Evolutionary conservation across 2,797 vertebrate genomes (phyloP).

Genomic region (Cygnus olor): DNA sequence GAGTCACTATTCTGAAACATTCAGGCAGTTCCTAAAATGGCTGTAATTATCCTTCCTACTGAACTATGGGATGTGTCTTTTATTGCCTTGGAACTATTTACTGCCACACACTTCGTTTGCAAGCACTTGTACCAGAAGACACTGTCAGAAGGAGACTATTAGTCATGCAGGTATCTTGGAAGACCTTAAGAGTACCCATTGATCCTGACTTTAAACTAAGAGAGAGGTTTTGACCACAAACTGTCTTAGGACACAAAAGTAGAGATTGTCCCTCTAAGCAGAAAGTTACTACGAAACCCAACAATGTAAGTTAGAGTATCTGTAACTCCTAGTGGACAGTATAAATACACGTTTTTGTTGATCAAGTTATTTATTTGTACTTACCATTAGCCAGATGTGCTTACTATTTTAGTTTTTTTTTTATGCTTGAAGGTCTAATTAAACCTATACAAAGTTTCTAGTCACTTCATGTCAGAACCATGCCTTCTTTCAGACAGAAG

Average conservation of each 20-base stretch:
- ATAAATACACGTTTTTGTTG: neutral
- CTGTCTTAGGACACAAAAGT: neutral
- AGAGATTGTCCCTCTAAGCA: neutral
- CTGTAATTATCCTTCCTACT: constrained; percentile 23
- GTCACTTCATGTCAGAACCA: neutral
- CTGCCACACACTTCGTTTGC: neutral
- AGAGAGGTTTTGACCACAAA: neutral
- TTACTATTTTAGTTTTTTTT: neutral
- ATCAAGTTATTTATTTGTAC: constrained; percentile 27
- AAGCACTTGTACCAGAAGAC: neutral
- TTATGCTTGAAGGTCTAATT: constrained; percentile 33
- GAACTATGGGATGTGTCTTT: neutral
- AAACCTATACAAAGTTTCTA: neutral
- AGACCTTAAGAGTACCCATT: neutral
- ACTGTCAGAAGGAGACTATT: neutral
- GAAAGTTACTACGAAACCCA: neutral
- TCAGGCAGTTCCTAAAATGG: constrained; percentile 39
- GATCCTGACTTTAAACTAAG: neutral
- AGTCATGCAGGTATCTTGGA: neutral
- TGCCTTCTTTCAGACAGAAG: neutral
- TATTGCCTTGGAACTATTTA: neutral
- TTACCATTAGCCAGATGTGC: constrained; percentile 27
- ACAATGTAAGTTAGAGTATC: neutral
- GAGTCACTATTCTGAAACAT: constrained; percentile 9
- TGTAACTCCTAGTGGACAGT: neutral